A percentile compares a stretch with the other conserved stretches of the same genome.
phyloP scores from a whole-genome alignment of 64 coral and sea anemone genomes.

The Cladopsammia gracilis region DNA sequence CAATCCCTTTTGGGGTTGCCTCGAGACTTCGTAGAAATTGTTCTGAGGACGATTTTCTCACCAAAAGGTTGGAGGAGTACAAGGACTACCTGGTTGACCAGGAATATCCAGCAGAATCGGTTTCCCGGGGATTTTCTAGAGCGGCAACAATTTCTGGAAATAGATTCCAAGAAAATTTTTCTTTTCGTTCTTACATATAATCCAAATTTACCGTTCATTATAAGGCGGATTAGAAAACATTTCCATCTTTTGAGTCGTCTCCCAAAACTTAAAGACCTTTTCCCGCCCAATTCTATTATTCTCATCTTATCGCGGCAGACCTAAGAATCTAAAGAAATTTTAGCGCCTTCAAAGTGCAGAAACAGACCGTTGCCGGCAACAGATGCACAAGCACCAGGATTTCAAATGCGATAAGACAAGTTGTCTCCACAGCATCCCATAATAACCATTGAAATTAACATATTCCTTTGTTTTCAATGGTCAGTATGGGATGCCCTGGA shows the following conservation, averaged over 20 bases:
- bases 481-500: too few relatives aligned
- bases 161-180: too few relatives aligned
- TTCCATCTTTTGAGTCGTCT: neutral
- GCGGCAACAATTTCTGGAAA: neutral
- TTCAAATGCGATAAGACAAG: too few relatives aligned
- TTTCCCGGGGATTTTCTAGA: neutral
- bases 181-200: neutral
- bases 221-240: neutral
- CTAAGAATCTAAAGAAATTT: too few relatives aligned
- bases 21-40: constrained; percentile 38
- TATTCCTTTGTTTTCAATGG: too few relatives aligned
- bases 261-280: neutral
- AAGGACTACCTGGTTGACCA: too few relatives aligned
- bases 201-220: neutral
- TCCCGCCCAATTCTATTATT: neutral
- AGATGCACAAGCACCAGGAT: too few relatives aligned
- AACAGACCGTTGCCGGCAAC: too few relatives aligned
- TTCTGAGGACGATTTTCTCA: neutral
- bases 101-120: neutral
- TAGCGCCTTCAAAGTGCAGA: too few relatives aligned
- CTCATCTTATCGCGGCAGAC: neutral
- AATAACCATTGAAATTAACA: too few relatives aligned
- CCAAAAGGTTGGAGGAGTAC: too few relatives aligned
- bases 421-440: too few relatives aligned
- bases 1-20: constrained; percentile 59